phyloP scores from a whole-genome alignment of 1,140 invertebrate species.

The Drosophila equinoxialis region DNA sequence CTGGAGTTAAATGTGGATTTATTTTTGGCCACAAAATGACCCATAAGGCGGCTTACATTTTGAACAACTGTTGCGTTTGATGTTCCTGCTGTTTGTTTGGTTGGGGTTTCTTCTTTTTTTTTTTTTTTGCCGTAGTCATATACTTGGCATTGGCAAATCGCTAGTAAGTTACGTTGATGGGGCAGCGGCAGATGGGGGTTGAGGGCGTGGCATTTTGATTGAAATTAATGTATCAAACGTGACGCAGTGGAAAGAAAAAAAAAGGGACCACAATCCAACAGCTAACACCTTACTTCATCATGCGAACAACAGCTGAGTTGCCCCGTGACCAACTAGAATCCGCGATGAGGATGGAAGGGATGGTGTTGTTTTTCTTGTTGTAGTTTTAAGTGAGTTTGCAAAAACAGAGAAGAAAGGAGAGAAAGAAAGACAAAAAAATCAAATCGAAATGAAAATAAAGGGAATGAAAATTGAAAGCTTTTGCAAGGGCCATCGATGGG shows the following conservation, averaged over 20 bases:
- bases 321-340: conserved; percentile 20
- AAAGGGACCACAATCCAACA: conserved; percentile 23
- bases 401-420: conserved; percentile 16
- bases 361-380: conserved; percentile 11
- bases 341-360: background rate
- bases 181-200: too few species aligned
- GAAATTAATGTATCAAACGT: conserved; percentile 75
- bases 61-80: conserved; percentile 52
- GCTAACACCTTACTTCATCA: conserved; percentile 31
- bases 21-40: conserved; percentile 15
- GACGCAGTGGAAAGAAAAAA: conserved; percentile 56
- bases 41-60: conserved; percentile 16
- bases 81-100: conserved; percentile 14
- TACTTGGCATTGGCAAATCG: conserved; percentile 27
- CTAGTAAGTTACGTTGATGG: background rate
- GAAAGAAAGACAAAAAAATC: conserved; percentile 22
- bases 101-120: conserved; percentile 4
- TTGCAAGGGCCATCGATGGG: conserved; percentile 8
- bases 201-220: conserved; percentile 52
- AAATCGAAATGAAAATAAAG: conserved; percentile 33
- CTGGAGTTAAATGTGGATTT: background rate
- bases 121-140: conserved; percentile 24
- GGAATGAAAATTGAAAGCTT: conserved; percentile 45
- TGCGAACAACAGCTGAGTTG: conserved; percentile 32
- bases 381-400: conserved; percentile 59